phyloP scores from a whole-genome alignment of 2,113 vertebrate genomes.

The Gymnogyps californianus region DNA sequence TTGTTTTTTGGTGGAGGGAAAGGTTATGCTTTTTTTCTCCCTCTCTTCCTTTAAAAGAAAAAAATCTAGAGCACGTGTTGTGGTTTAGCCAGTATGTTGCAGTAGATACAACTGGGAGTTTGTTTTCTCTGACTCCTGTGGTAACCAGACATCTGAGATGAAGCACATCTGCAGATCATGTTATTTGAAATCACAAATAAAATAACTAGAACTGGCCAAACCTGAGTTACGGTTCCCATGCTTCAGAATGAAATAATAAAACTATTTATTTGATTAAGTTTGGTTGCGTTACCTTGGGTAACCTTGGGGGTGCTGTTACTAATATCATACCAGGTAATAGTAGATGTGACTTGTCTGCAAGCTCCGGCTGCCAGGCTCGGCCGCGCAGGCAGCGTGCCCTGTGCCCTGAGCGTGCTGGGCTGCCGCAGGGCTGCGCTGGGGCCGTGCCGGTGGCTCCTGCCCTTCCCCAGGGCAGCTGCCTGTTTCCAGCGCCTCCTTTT shows the following conservation, averaged over 20 bases:
- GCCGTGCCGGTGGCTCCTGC: not conserved
- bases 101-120: not conserved
- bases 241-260: not conserved
- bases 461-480: not conserved
- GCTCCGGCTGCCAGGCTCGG: too few relatives aligned
- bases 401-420: too few relatives aligned
- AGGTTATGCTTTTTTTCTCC: not conserved
- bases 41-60: not conserved
- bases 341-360: accelerated
- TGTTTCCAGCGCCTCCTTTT: not conserved
- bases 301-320: not conserved
- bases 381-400: too few relatives aligned
- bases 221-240: not conserved
- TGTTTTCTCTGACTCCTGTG: not conserved
- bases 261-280: accelerated
- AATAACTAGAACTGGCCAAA: not conserved
- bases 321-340: accelerated
- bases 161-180: not conserved
- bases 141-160: not conserved
- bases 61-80: not conserved
- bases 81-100: not conserved
- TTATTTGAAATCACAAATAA: not conserved
- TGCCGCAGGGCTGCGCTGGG: accelerated
- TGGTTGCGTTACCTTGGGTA: accelerated
- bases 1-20: not conserved